Evolutionary conservation across 1,140 invertebrate species (phyloP).

Genomic region (Drosophila cardini): DNA sequence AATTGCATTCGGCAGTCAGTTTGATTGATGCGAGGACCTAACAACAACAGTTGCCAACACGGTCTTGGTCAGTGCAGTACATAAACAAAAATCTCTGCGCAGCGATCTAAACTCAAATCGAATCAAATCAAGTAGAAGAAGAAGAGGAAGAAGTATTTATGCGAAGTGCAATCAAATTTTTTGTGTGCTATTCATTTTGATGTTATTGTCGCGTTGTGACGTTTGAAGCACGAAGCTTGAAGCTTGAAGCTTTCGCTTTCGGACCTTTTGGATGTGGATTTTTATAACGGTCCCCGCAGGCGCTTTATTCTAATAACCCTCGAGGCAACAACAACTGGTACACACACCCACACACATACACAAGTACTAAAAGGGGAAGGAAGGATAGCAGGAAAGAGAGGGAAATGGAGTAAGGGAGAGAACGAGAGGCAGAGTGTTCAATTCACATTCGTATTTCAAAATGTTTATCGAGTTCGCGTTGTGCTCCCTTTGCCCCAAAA

Average conservation of each 20-base stretch:
- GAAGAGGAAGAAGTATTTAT: background rate
- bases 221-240: constrained; percentile 11
- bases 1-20: constrained; percentile 58
- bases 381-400: background rate
- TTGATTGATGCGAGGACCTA: constrained; percentile 68
- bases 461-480: constrained; percentile 54
- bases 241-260: constrained; percentile 30
- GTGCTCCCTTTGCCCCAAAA: constrained; percentile 2
- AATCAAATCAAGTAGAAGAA: background rate
- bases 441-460: constrained; percentile 66
- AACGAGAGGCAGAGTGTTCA: constrained; percentile 49
- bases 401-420: background rate
- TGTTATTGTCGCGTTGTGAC: constrained; percentile 42
- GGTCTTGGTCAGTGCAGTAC: constrained; percentile 67
- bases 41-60: constrained; percentile 53
- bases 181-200: constrained; percentile 51
- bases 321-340: constrained; percentile 49
- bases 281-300: constrained; percentile 66
- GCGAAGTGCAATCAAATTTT: constrained; percentile 57
- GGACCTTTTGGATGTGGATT: constrained; percentile 39
- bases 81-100: constrained; percentile 7
- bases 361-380: background rate
- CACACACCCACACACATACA: constrained; percentile 49
- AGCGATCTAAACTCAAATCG: constrained; percentile 15
- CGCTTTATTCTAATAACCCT: constrained; percentile 56